These are phyloP conservation scores for Hydrozoanthus gracilis DNA, from an alignment of 92 coral and sea anemone species.

Conservation along the genomic window DNA sequence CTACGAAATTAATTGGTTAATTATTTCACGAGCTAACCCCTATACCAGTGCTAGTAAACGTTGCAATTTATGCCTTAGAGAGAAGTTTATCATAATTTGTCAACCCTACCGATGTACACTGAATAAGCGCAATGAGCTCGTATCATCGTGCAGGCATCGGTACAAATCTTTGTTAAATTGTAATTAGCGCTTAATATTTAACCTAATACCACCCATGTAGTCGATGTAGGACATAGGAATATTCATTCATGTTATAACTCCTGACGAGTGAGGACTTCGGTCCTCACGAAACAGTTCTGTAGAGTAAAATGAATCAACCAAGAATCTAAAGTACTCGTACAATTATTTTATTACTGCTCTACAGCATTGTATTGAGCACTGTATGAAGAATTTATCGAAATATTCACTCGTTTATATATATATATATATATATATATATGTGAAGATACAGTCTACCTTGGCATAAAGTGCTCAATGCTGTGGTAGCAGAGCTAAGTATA, in stretches of 20 bases:
- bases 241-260: too few species aligned
- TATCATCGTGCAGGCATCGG: slow-evolving; percentile 1
- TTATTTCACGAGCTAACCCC: not conserved
- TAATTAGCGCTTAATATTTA: not conserved
- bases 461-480: too few species aligned
- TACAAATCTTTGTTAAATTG: not conserved
- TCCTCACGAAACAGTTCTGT: too few species aligned
- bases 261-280: too few species aligned
- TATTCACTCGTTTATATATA: too few species aligned
- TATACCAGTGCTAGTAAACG: not conserved
- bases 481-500: too few species aligned
- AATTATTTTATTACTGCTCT: too few species aligned
- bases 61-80: not conserved
- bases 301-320: not conserved
- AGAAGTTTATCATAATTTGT: not conserved
- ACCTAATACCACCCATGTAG: not conserved
- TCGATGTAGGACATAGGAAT: not conserved
- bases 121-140: slow-evolving; percentile 1
- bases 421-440: too few species aligned
- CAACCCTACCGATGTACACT: slow-evolving; percentile 1
- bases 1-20: not conserved
- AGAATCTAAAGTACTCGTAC: too few species aligned
- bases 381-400: too few species aligned
- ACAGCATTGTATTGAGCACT: too few species aligned
- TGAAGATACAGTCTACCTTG: too few species aligned